Conservation (phyloP, 92 coral and sea anemone genomes). For the Phenganax stokvisi region DNA sequence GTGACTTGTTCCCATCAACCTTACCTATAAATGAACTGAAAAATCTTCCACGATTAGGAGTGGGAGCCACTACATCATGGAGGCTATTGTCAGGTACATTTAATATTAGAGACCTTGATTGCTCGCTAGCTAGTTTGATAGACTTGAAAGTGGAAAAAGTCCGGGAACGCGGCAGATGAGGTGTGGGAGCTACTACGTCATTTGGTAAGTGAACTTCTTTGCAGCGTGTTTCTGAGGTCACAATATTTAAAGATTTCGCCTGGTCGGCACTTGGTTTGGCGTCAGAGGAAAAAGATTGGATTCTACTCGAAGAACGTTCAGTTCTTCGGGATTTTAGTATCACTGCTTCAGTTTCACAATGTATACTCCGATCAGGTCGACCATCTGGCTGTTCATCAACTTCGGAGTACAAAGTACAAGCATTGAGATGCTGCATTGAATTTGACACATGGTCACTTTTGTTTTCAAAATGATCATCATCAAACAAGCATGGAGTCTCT, state of each 20-base stretch:
- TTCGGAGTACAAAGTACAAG: neutral
- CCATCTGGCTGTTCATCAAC: neutral
- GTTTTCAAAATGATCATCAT: too few relatives aligned
- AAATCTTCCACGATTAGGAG: constrained; percentile 2
- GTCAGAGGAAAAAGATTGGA: constrained; percentile 9
- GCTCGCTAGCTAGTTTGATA: too few relatives aligned
- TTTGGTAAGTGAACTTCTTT: too few relatives aligned
- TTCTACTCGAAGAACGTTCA: constrained; percentile 15
- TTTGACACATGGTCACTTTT: too few relatives aligned
- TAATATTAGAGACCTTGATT: too few relatives aligned
- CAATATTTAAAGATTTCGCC: neutral
- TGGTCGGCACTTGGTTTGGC: constrained; percentile 2
- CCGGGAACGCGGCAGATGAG: neutral
- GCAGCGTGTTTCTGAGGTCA: constrained; percentile 3
- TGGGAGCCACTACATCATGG: constrained; percentile 19
- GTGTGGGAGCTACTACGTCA: constrained; percentile 31
- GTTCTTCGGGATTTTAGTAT: neutral
- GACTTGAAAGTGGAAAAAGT: too few relatives aligned
- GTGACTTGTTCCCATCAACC: neutral
- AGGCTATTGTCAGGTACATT: neutral
- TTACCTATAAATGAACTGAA: neutral
- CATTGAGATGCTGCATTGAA: too few relatives aligned
- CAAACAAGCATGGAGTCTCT: neutral
- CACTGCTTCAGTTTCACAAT: neutral
- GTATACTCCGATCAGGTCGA: neutral